phyloP scores from a whole-genome alignment of 2,888 invertebrate species.

The Caenorhabditis virilis region DNA sequence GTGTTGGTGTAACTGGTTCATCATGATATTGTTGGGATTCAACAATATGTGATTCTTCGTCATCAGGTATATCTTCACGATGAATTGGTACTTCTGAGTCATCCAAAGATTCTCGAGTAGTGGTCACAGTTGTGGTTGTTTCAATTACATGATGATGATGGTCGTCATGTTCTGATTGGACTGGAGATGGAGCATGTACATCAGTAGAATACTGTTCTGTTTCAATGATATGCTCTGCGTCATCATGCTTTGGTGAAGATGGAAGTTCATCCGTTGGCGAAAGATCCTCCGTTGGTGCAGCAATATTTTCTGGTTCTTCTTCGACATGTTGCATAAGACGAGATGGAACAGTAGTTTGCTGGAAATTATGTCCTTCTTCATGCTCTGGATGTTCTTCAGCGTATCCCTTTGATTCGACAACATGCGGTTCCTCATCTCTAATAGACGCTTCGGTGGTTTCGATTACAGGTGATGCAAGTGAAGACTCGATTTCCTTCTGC shows the following conservation, averaged over 20 bases:
- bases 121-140: conserved; percentile 7
- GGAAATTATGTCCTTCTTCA: background rate
- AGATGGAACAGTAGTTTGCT: too few relatives aligned
- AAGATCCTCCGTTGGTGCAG: too few relatives aligned
- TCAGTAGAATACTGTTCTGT: background rate
- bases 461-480: conserved; percentile 2
- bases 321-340: background rate
- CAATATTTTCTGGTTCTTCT: conserved; percentile 2
- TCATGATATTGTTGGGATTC: conserved; percentile 24
- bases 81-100: conserved; percentile 2
- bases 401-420: conserved; percentile 15
- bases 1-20: conserved; percentile 7
- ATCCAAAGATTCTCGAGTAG: conserved; percentile 3
- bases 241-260: too few relatives aligned
- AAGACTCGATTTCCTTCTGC: conserved; percentile 1
- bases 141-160: conserved; percentile 10
- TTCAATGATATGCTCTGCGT: too few relatives aligned
- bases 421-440: conserved; percentile 15
- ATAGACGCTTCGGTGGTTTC: conserved; percentile 1
- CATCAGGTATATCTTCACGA: conserved; percentile 4
- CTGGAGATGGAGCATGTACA: conserved; percentile 7
- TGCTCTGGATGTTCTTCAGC: background rate
- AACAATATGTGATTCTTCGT: conserved; percentile 18
- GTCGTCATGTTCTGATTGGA: conserved; percentile 3
- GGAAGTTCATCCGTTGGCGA: too few relatives aligned